phyloP scores from a whole-genome alignment of 64 coral and sea anemone genomes.

The Montipora cactus region DNA sequence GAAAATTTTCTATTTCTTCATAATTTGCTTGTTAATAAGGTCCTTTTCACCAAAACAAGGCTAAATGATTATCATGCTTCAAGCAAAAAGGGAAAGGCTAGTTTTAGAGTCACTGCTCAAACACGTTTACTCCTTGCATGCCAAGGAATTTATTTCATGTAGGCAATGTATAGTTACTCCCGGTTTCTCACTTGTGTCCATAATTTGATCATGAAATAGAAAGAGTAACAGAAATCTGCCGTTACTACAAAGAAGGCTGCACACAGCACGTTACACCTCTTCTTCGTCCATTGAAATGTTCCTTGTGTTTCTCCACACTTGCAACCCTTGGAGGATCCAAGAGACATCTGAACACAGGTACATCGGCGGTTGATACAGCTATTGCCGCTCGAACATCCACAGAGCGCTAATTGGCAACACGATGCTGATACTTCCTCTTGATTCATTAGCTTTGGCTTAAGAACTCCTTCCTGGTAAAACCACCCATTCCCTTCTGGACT shows the following conservation, averaged over 20 bases:
- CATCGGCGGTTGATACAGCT: constrained; percentile 52
- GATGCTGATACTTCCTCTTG: constrained; percentile 53
- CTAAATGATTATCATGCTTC: not conserved
- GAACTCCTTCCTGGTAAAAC: constrained; percentile 37
- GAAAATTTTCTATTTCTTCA: not conserved
- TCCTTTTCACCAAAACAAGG: not conserved
- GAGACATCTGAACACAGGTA: constrained; percentile 74
- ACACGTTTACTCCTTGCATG: not conserved
- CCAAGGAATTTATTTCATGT: constrained; percentile 3
- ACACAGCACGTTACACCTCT: not conserved
- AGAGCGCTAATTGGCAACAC: constrained; percentile 61
- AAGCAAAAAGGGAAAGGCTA: not conserved
- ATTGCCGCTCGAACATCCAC: constrained; percentile 43
- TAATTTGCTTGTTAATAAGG: not conserved
- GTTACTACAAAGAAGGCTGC: not conserved
- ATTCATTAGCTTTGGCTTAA: constrained; percentile 53
- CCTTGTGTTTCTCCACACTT: constrained; percentile 75
- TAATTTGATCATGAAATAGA: constrained; percentile 15
- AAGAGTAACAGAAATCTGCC: not conserved
- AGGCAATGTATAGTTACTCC: not conserved
- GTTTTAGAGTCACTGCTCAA: not conserved
- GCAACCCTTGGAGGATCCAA: constrained; percentile 39
- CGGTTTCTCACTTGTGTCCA: constrained; percentile 7
- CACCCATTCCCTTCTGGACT: constrained; percentile 53
- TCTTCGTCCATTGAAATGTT: not conserved